Base-by-base conservation (phyloP, 2,797 vertebrate genomes). In the Xenops minutus region DNA sequence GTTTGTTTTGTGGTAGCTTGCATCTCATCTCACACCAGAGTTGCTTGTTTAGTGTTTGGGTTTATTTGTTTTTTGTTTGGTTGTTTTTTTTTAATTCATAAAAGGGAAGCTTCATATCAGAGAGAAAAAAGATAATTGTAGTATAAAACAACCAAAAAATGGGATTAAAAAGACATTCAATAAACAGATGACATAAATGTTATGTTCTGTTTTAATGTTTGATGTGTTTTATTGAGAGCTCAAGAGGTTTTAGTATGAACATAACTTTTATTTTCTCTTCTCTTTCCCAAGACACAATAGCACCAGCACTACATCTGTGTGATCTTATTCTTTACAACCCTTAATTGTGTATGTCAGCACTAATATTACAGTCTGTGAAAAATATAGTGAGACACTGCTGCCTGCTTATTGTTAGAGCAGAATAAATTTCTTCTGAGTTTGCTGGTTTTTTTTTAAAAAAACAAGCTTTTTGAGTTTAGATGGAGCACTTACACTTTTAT, bases 261-360 rank as follows among this genome's bases (percentile, higher is more conserved):
- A 24, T 85, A 89, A 87, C 78, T 91, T 92, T 90, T 82, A 78
- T 82, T 87, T 91, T 41, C 67, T 81, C 74, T 88, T 34, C 34
- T 86, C 46, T 88, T 34, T 85, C 61, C 52, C 63, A 68, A 83
- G 64, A 41, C 32, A 41, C 48, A 52, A 29, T 12, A 85, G 55
- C 58, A 68, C 13, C 56, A 68, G 14, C 20, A 54, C 27, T 86
- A 73, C 91, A 88, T 75, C 85, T 55, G 13, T 52, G 59, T 69
- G 63, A 56, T 58, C 34, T 54, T 54, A 17, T 61, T 95, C 88
- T 86, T 88, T 88, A 86, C 75, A 82, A 23, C 80, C 56, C 34
- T 32, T 88, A 48, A 89, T 59, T 63, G 19, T 24, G 21, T 59
- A 24, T 59, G 51, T 79, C 88, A 85, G 83, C 34, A 23, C 59